Percentiles rank a stretch among this genome's conserved stretches.
phyloP scores from a whole-genome alignment of 2,888 invertebrate genomes.

The Tenthredo scrophulariae region DNA sequence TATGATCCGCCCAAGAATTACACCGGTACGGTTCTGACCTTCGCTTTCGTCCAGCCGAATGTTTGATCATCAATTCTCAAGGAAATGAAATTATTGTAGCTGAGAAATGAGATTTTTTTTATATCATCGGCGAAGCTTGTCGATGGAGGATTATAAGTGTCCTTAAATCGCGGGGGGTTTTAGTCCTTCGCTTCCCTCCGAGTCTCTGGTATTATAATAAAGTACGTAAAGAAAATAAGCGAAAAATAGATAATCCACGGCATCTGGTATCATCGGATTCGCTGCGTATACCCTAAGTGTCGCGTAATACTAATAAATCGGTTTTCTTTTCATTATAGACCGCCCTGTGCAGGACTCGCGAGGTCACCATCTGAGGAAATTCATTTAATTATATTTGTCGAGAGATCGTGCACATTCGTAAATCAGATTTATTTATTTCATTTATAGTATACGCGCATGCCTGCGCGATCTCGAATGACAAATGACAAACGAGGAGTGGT shows the following conservation, averaged over 20 bases:
- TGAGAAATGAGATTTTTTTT: not conserved
- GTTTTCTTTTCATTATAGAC: slow-evolving; percentile 43
- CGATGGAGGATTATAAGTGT: not conserved
- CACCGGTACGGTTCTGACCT: not conserved
- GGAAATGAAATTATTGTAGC: not conserved
- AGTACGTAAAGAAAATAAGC: not conserved
- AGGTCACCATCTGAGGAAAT: slow-evolving; percentile 10
- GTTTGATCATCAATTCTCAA: not conserved
- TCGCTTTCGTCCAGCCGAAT: not conserved
- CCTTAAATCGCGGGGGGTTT: not conserved
- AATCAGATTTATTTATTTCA: slow-evolving; percentile 69
- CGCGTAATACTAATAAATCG: slow-evolving; percentile 68
- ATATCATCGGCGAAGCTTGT: not conserved
- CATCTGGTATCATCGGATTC: slow-evolving; percentile 68
- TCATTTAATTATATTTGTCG: slow-evolving; percentile 63
- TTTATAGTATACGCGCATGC: slow-evolving; percentile 55
- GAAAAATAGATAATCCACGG: slow-evolving; percentile 66
- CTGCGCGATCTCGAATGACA: slow-evolving; percentile 30
- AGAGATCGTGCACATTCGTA: slow-evolving; percentile 64
- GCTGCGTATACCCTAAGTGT: slow-evolving; percentile 61
- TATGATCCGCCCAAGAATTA: slow-evolving; percentile 38
- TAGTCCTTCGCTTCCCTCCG: not conserved
- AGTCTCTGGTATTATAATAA: not conserved
- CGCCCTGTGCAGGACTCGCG: slow-evolving; percentile 4
- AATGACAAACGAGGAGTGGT: slow-evolving; percentile 48